Evolutionary conservation across 1,140 invertebrate genomes (phyloP).

Genomic region (Acarapis woodi): DNA sequence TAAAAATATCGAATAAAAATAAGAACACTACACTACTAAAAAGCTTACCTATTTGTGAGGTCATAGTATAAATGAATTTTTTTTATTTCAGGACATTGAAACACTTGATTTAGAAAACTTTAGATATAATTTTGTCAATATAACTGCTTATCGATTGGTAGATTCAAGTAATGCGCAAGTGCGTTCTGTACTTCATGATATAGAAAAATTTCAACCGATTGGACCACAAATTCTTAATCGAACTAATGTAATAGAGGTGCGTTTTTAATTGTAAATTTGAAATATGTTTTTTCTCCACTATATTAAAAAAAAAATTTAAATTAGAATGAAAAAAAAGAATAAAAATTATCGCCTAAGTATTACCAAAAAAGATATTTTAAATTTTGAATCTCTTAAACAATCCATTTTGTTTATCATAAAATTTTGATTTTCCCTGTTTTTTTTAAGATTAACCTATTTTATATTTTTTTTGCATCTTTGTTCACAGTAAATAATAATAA

Average conservation of each 20-base stretch:
- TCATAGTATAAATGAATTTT: neutral
- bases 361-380: no score
- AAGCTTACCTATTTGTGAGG: no score
- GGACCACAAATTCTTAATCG: conserved; percentile 43
- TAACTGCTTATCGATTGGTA: conserved; percentile 61
- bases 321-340: neutral
- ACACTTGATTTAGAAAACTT: conserved; percentile 73
- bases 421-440: no score
- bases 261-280: conserved; percentile 1
- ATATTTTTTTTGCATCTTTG: no score
- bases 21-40: no score
- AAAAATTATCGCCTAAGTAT: no score
- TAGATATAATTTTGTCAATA: conserved; percentile 73
- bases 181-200: conserved; percentile 39
- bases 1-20: neutral
- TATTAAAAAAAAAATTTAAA: neutral
- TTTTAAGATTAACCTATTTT: no score
- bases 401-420: no score
- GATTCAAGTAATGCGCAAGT: conserved; percentile 44
- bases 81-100: conserved; percentile 37
- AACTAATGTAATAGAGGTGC: conserved; percentile 37
- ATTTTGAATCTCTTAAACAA: no score
- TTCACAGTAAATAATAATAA: no score
- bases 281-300: neutral
- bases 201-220: conserved; percentile 52